phyloP scores from a whole-genome alignment of 2,797 vertebrate species.

The Saxicola maurus region DNA sequence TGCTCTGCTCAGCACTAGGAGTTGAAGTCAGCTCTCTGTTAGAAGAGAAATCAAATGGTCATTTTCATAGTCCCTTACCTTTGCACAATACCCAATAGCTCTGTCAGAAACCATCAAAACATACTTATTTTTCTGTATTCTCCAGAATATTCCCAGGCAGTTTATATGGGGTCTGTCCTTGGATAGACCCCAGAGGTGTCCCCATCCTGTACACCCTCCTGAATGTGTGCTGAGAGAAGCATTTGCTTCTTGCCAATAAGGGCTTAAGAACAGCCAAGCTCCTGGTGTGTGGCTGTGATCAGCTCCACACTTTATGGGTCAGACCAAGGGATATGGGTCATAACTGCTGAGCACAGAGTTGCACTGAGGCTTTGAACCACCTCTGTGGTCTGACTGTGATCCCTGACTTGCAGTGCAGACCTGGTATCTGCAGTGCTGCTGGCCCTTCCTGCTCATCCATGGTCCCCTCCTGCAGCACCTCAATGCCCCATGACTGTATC shows the following conservation, averaged over 20 bases:
- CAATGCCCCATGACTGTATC: accelerated
- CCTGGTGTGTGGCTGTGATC: not conserved
- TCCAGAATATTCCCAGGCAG: not conserved
- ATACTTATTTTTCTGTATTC: not conserved
- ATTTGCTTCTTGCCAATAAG: not conserved
- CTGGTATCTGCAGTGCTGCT: not conserved
- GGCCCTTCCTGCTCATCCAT: not conserved
- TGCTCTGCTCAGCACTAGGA: not conserved
- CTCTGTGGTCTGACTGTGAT: accelerated
- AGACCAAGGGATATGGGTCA: not conserved
- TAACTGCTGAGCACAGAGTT: not conserved
- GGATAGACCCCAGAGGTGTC: not conserved
- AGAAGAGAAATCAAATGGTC: not conserved
- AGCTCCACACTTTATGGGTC: not conserved
- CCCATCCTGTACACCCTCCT: not conserved
- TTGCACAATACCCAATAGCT: not conserved
- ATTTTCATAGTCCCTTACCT: not conserved
- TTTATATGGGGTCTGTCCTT: not conserved
- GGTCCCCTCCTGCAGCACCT: not conserved
- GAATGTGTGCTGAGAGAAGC: not conserved
- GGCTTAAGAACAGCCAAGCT: not conserved
- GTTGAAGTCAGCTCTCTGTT: not conserved
- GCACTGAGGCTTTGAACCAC: not conserved
- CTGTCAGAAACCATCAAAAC: not conserved
- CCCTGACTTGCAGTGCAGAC: not conserved